phyloP scores from a whole-genome alignment of 2,797 vertebrate species.

The Arnoldichthys spilopterus region DNA sequence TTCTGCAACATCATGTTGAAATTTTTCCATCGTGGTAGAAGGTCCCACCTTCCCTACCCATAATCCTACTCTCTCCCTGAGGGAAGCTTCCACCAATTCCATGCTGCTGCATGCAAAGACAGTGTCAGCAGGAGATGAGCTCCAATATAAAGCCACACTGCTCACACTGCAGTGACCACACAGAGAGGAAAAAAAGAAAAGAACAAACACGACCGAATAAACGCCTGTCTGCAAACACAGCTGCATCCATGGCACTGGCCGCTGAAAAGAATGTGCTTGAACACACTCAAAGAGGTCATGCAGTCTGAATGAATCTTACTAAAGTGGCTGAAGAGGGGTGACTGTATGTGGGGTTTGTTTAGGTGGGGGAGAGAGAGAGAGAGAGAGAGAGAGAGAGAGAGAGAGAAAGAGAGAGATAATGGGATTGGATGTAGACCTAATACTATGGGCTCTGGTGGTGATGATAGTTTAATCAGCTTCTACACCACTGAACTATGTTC shows the following conservation, averaged over 20 bases:
- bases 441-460: conserved; percentile 46
- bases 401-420: conserved; percentile 32
- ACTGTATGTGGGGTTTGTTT: not conserved
- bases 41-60: conserved; percentile 41
- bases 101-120: conserved; percentile 35
- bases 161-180: conserved; percentile 23
- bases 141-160: not conserved
- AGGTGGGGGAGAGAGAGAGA: not conserved
- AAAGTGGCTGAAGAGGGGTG: not conserved
- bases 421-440: conserved; percentile 58
- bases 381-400: not conserved
- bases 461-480: conserved; percentile 67
- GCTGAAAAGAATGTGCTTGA: not conserved
- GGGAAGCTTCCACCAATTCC: conserved; percentile 48
- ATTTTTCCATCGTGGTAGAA: not conserved
- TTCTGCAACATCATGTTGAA: not conserved
- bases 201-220: not conserved
- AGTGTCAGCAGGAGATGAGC: conserved; percentile 44
- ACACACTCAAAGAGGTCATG: conserved; percentile 9
- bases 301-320: conserved; percentile 22
- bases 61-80: conserved; percentile 51
- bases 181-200: not conserved
- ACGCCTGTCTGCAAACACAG: not conserved
- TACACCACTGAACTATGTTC: conserved; percentile 41
- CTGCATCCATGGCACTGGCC: not conserved